Percentiles rank a stretch among this genome's conserved stretches.
Evolutionary conservation across 2,797 vertebrate genomes (phyloP).

Genomic region (Malacoraja senta): DNA sequence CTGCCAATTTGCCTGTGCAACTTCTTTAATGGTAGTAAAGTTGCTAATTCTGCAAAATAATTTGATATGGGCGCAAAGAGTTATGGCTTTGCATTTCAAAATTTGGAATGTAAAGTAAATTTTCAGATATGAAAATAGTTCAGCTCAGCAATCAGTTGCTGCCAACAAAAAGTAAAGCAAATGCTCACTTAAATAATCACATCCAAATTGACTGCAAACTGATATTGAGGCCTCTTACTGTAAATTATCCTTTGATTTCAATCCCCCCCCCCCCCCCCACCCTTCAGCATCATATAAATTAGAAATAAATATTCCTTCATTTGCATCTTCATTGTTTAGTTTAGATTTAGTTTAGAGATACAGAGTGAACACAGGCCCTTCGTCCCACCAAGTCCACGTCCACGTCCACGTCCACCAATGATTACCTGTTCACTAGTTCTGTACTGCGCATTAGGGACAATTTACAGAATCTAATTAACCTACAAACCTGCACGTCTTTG

Average conservation of each 20-base stretch:
- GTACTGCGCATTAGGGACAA: too few species aligned
- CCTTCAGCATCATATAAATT: neutral
- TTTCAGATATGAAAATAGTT: neutral
- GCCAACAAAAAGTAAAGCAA: neutral
- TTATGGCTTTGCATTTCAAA: neutral
- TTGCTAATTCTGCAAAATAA: neutral
- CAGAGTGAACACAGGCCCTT: too few species aligned
- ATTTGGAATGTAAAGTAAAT: neutral
- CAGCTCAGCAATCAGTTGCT: neutral
- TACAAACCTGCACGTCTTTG: too few species aligned
- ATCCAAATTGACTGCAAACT: neutral
- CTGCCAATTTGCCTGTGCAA: conserved; percentile 2
- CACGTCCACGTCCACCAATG: too few species aligned
- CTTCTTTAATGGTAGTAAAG: neutral
- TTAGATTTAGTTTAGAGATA: too few species aligned
- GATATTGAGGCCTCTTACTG: neutral
- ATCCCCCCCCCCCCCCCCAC: too few species aligned
- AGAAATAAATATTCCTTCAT: neutral
- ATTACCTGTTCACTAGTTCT: too few species aligned
- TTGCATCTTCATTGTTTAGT: neutral
- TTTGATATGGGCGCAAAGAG: neutral
- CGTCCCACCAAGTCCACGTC: too few species aligned
- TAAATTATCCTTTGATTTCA: neutral
- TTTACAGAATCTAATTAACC: too few species aligned
- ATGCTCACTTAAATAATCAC: neutral